Evolutionary conservation across 2,797 vertebrate species (phyloP), one percentile per base, ranked within the genome.

Genomic region (Lindbergichthys nudifrons): DNA sequence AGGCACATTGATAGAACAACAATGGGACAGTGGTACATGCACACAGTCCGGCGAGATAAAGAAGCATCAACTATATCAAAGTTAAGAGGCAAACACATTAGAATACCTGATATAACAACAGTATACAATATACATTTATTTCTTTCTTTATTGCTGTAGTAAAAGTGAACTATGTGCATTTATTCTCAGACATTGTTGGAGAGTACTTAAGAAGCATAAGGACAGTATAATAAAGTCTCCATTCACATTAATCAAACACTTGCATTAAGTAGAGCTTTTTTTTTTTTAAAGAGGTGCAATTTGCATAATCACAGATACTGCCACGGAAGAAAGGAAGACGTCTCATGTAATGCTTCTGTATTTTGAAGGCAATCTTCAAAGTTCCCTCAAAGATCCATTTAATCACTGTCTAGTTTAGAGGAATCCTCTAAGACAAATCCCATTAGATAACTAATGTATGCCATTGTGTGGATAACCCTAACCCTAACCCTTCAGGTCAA

Each of bases 121-220:
- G 67, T 21, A 66, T 69, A 88, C 62, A 67, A 86, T 45, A 67
- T 56, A 86, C 77, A 82, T 69, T 82, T 92, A 91, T 92, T 91
- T 85, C 85, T 89, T 85, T 67, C 69, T 78, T 85, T 92, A 92
- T 93, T 94, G 91, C 90, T 91, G 72, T 76, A 74, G 73, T 87
- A 75, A 87, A 87, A 91, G 79, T 89, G 83, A 88, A 84, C 73
- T 47, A 85, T 89, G 90, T 90, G 87, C 86, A 89, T 86, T 77
- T 66, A 69, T 82, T 74, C 53, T 84, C 18, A 78, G 64, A 82
- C 52, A 70, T 52, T 48, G 46, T 69, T 80, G 45, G 32, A 36
- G 36, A 52, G 47, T 74, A 75, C 71, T 81, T 2, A 88, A 87
- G 86, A 86, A 90, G 89, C 84, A 87, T 83, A 81, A 42, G 12